Percentiles rank a stretch among this genome's conserved stretches.
Conservation (phyloP, 2,888 invertebrate species). For the Agriopis leucophaearia region DNA sequence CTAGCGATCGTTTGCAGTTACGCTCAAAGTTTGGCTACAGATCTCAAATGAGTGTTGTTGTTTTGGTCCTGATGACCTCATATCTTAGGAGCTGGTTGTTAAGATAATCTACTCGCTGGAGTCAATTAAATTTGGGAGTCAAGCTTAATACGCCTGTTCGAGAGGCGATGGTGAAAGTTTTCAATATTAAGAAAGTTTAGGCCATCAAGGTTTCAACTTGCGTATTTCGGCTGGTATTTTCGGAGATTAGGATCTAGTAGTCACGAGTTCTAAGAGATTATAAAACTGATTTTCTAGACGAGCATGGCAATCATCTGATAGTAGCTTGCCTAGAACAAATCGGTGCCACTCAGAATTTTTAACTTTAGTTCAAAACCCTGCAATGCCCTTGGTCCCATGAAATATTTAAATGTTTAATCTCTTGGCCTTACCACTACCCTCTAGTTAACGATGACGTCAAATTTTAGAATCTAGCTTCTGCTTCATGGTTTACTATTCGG, state of each 20-base stretch:
- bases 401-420: no score
- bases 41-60: slow-evolving; percentile 37
- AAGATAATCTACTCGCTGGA: slow-evolving; percentile 31
- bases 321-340: no score
- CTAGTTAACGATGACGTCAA: no score
- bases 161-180: slow-evolving; percentile 30
- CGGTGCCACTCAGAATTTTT: no score
- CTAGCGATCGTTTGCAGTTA: slow-evolving; percentile 20
- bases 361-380: no score
- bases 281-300: no score
- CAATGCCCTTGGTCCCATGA: no score
- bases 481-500: no score
- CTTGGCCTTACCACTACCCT: no score
- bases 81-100: slow-evolving; percentile 36
- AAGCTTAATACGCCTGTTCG: slow-evolving; percentile 26
- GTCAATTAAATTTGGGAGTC: slow-evolving; percentile 36
- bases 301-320: no score
- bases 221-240: background rate
- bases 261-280: no score
- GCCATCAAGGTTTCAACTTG: slow-evolving; percentile 14
- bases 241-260: background rate
- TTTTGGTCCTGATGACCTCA: slow-evolving; percentile 31
- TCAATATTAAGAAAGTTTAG: slow-evolving; percentile 36
- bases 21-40: slow-evolving; percentile 18
- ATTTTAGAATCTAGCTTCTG: no score